A percentile compares a stretch with the other conserved stretches of the same genome.
These are phyloP conservation scores for Phoenoteleia sp. DNA, from an alignment of 2,888 invertebrate genomes.

Conservation along the genomic window DNA sequence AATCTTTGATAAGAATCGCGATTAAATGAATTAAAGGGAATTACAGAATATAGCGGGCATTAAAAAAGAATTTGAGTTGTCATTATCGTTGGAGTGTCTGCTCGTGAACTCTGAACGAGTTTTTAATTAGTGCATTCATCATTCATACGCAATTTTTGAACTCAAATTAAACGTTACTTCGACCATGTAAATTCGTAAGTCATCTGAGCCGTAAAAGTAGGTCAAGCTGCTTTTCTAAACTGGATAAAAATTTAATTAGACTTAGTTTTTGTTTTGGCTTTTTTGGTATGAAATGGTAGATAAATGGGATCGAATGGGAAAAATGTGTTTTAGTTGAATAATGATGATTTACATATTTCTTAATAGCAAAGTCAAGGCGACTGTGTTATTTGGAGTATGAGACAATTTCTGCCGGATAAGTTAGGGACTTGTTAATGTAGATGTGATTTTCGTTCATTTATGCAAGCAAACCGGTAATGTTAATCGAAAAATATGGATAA, in stretches of 20 bases:
- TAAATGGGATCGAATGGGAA: too few species aligned
- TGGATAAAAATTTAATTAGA: slow-evolving; percentile 19
- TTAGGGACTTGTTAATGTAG: too few species aligned
- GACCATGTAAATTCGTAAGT: slow-evolving; percentile 33
- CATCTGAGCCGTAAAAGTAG: slow-evolving; percentile 27
- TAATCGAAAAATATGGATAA: not conserved
- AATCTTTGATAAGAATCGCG: too few species aligned
- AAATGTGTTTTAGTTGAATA: too few species aligned
- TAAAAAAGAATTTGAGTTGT: not conserved
- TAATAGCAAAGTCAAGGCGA: too few species aligned
- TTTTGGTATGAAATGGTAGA: too few species aligned
- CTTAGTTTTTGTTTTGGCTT: slow-evolving; percentile 4
- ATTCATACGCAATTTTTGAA: slow-evolving; percentile 24
- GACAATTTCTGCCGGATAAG: too few species aligned
- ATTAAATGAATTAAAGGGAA: too few species aligned
- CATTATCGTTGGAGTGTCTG: not conserved
- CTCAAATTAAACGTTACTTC: slow-evolving; percentile 25
- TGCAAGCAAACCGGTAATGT: not conserved
- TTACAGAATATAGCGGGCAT: too few species aligned
- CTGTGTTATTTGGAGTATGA: too few species aligned
- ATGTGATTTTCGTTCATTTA: not conserved
- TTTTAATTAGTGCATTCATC: slow-evolving; percentile 34
- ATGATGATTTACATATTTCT: too few species aligned
- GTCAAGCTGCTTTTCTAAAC: slow-evolving; percentile 32
- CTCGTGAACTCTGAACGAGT: slow-evolving; percentile 13